These are phyloP conservation scores for Abrostola triplasia DNA, from an alignment of 2,888 invertebrate species.

Conservation along the genomic window DNA sequence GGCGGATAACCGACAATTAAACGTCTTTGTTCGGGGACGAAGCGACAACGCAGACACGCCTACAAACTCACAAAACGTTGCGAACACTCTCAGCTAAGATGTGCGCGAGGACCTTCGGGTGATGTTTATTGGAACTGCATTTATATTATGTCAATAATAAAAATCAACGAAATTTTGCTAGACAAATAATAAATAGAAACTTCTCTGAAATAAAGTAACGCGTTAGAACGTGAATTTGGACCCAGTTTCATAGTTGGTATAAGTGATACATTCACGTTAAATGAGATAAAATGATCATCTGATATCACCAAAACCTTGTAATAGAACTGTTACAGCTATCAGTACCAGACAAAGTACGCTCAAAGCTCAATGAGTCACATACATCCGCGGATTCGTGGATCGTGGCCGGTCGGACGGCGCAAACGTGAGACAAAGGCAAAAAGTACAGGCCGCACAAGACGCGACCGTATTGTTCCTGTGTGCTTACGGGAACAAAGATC, in stretches of 20 bases:
- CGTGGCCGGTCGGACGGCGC: conserved; percentile 61
- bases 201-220: no score
- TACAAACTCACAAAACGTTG: conserved; percentile 68
- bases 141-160: not conserved
- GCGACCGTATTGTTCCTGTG: conserved; percentile 69
- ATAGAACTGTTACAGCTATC: no score
- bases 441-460: conserved; percentile 74
- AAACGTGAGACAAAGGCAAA: conserved; percentile 75
- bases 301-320: not conserved
- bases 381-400: conserved; percentile 62
- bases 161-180: no score
- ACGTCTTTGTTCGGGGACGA: conserved; percentile 78
- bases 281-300: not conserved
- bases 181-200: no score
- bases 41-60: conserved; percentile 60
- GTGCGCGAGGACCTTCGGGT: conserved; percentile 21
- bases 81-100: conserved; percentile 54
- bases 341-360: not conserved
- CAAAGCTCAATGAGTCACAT: conserved; percentile 46
- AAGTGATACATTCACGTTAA: no score
- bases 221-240: no score
- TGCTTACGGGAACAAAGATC: conserved; percentile 64
- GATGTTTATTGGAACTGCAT: conserved; percentile 5
- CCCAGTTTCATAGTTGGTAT: no score
- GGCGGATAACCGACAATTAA: conserved; percentile 84